Evolutionary conservation across 35 echinoderm and acorn worm genomes (phyloP).

Genomic region (Diadema setosum): DNA sequence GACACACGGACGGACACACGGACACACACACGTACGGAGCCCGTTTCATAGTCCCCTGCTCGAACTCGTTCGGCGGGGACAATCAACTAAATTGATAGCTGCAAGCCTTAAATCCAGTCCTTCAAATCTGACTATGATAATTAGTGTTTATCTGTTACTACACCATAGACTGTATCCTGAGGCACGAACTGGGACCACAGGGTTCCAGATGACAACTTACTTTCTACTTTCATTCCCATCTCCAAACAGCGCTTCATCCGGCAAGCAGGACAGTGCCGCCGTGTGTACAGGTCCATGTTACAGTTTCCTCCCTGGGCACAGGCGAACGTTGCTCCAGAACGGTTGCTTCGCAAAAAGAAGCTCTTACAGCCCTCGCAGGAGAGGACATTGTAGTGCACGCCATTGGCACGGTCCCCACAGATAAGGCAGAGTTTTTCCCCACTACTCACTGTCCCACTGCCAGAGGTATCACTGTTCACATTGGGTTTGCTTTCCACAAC

Average conservation of each 20-base stretch:
- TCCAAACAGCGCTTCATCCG: slow-evolving; percentile 78
- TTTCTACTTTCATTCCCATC: slow-evolving; percentile 86
- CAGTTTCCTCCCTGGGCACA: slow-evolving; percentile 84
- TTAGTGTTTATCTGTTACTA: no score
- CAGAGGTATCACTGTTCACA: no score
- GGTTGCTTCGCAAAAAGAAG: slow-evolving; percentile 91
- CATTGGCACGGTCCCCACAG: slow-evolving; percentile 94
- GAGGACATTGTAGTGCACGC: slow-evolving; percentile 97
- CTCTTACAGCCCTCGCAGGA: slow-evolving; percentile 99
- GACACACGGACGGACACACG: no score
- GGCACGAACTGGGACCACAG: no score
- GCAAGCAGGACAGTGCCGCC: slow-evolving; percentile 93
- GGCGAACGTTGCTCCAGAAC: slow-evolving; percentile 66
- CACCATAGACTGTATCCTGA: no score
- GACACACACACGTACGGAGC: no score
- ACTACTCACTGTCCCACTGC: no score
- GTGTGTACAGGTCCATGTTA: slow-evolving; percentile 96
- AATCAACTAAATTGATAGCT: no score
- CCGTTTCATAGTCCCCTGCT: no score
- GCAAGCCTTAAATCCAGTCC: no score
- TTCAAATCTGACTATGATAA: no score
- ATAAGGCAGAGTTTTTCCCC: slow-evolving; percentile 63
- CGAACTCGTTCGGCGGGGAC: no score
- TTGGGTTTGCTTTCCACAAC: not conserved
- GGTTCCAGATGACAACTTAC: slow-evolving; percentile 25